These are phyloP conservation scores for Phragmatobia fuliginosa DNA, from an alignment of 2,888 invertebrate genomes.

Conservation along the genomic window DNA sequence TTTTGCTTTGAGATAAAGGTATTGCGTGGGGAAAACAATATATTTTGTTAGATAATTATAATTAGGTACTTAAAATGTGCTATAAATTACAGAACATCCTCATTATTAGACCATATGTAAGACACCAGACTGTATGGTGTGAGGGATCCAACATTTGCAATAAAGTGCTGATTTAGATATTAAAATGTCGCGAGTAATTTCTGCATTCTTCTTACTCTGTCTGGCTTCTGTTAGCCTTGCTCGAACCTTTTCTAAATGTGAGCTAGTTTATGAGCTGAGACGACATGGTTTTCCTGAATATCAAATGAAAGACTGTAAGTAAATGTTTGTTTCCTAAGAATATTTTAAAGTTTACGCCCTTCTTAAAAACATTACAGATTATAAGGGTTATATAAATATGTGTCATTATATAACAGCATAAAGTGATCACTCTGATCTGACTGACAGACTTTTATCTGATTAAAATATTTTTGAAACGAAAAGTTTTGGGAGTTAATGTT, in stretches of 20 bases:
- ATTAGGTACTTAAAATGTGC: not conserved
- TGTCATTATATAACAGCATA: too few species aligned
- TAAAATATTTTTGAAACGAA: too few species aligned
- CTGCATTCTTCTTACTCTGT: constrained; percentile 36
- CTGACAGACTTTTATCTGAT: too few species aligned
- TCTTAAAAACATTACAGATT: not conserved
- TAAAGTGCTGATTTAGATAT: not conserved
- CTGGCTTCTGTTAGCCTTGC: constrained; percentile 33
- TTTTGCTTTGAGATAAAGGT: not conserved
- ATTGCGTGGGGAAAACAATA: constrained; percentile 5
- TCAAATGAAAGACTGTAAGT: constrained; percentile 67
- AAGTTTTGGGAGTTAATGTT: too few species aligned
- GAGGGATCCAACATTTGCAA: not conserved
- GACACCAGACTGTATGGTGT: not conserved
- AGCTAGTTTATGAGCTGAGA: constrained; percentile 58
- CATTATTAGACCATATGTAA: not conserved
- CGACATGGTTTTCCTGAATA: constrained; percentile 62
- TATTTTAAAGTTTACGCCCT: not conserved
- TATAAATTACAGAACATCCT: not conserved
- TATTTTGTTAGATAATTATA: not conserved
- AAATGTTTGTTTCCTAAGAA: not conserved
- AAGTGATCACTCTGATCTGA: too few species aligned
- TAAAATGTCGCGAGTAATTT: constrained; percentile 52
- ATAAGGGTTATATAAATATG: too few species aligned
- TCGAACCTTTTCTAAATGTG: constrained; percentile 59